A percentile compares a stretch with the other conserved stretches of the same genome.
These are phyloP conservation scores for Scaptomyza polygonia DNA, from an alignment of 2,888 invertebrate genomes.

Conservation along the genomic window DNA sequence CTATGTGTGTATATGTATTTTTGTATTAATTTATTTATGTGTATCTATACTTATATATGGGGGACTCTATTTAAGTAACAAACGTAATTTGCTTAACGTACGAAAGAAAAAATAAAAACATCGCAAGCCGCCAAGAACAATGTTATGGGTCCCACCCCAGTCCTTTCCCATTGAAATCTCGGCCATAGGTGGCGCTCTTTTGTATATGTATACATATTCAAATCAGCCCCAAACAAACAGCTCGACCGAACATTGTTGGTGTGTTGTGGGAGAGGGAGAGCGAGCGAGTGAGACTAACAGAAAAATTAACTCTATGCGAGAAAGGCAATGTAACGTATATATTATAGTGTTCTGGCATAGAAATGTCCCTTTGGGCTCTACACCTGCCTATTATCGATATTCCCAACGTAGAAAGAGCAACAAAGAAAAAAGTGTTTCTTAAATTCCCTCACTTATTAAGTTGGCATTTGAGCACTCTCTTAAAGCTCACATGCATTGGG, in stretches of 20 bases:
- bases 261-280: slow-evolving; percentile 15
- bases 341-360: background rate
- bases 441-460: background rate
- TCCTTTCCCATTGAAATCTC: slow-evolving; percentile 62
- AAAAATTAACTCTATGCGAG: slow-evolving; percentile 30
- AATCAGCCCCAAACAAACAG: slow-evolving; percentile 69
- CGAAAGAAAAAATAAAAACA: slow-evolving; percentile 41
- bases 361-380: background rate
- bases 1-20: slow-evolving; percentile 6
- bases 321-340: slow-evolving; percentile 7
- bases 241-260: slow-evolving; percentile 3
- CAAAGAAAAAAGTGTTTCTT: background rate
- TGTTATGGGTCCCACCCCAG: slow-evolving; percentile 32
- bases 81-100: slow-evolving; percentile 28
- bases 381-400: slow-evolving; percentile 40
- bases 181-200: slow-evolving; percentile 81
- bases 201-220: slow-evolving; percentile 61
- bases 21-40: no score
- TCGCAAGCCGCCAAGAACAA: slow-evolving; percentile 31
- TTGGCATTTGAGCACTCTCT: slow-evolving; percentile 39
- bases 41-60: no score
- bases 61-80: slow-evolving; percentile 4
- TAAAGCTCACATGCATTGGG: slow-evolving; percentile 16
- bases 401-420: background rate
- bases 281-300: slow-evolving; percentile 16